phyloP scores from a whole-genome alignment of 1,140 invertebrate genomes.

The Capitella teleta region DNA sequence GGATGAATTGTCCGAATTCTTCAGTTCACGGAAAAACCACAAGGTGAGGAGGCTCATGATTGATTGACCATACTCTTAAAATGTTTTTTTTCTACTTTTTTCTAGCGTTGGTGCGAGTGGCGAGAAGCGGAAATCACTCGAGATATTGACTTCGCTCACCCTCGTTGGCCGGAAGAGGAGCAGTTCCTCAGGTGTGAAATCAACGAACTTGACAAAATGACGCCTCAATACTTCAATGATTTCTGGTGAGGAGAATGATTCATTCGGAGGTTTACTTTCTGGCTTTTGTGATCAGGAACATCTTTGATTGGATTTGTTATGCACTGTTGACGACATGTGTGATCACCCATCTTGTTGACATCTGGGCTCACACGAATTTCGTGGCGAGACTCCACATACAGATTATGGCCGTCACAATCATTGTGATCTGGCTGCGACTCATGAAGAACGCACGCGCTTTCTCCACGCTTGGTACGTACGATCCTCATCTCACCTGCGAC shows the following conservation, averaged over 20 bases:
- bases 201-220: constrained; percentile 18
- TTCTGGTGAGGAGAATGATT: constrained; percentile 35
- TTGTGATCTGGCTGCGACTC: constrained; percentile 35
- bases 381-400: constrained; percentile 30
- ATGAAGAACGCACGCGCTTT: constrained; percentile 35
- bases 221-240: constrained; percentile 32
- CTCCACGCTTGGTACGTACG: constrained; percentile 23
- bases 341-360: constrained; percentile 30
- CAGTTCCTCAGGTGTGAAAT: constrained; percentile 24
- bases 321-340: constrained; percentile 24
- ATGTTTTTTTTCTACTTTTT: constrained; percentile 3
- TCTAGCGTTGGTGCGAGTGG: constrained; percentile 22
- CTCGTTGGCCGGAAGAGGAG: constrained; percentile 33
- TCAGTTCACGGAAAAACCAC: constrained; percentile 19
- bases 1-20: constrained; percentile 31
- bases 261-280: too few relatives aligned
- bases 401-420: constrained; percentile 32
- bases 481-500: background rate
- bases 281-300: constrained; percentile 23
- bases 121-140: constrained; percentile 22
- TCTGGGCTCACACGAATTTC: constrained; percentile 19
- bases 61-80: background rate
- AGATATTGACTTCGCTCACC: constrained; percentile 31
- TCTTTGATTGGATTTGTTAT: constrained; percentile 39
- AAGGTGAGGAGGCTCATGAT: constrained; percentile 15